Conservation (phyloP, 2,113 vertebrate species). For the Mohoua ochrocephala region DNA sequence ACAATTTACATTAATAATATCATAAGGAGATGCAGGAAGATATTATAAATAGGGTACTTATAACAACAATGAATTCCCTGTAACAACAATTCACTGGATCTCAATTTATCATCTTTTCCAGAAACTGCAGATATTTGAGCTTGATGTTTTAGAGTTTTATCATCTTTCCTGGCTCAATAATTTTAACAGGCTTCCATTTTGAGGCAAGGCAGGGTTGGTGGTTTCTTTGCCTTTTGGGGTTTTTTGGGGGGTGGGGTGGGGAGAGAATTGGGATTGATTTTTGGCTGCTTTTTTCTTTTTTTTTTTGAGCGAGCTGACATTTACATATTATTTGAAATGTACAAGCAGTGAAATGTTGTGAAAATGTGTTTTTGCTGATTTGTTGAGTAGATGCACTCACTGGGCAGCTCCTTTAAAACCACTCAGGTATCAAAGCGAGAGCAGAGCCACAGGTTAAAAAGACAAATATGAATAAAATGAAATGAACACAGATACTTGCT, state of each 20-base stretch:
- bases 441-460: background rate
- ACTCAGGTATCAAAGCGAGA: background rate
- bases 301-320: background rate
- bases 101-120: background rate
- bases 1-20: background rate
- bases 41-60: background rate
- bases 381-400: background rate
- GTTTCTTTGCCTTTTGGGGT: background rate
- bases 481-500: background rate
- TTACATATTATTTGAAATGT: background rate
- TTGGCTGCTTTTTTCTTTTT: background rate
- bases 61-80: background rate
- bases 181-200: background rate
- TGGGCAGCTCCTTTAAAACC: background rate
- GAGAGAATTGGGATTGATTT: background rate
- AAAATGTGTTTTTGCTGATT: background rate
- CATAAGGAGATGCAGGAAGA: background rate
- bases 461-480: background rate
- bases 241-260: rapidly evolving
- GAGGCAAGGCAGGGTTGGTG: background rate
- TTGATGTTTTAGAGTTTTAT: background rate
- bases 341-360: background rate
- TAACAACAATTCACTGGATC: background rate
- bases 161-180: background rate
- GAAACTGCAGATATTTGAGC: background rate